Evolutionary conservation across 2,888 invertebrate genomes (phyloP).

Genomic region (Dasypogon diadema): DNA sequence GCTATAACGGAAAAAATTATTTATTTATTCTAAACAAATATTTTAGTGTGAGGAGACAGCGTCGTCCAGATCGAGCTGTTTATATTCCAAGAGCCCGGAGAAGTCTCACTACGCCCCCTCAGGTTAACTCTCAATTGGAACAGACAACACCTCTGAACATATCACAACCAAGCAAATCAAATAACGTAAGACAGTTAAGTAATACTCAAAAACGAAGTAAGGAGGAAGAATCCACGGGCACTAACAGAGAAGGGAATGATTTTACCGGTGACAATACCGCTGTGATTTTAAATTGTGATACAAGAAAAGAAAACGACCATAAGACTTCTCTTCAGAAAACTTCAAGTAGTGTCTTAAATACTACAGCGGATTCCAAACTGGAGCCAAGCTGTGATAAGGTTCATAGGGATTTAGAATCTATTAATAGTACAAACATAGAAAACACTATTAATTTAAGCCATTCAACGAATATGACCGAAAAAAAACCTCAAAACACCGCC

Average conservation of each 20-base stretch:
- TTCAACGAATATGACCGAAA: slow-evolving; percentile 26
- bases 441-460: slow-evolving; percentile 54
- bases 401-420: slow-evolving; percentile 21
- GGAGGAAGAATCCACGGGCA: not conserved
- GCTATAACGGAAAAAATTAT: too few species aligned
- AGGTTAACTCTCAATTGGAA: slow-evolving; percentile 14
- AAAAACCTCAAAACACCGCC: slow-evolving; percentile 20
- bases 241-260: slow-evolving; percentile 4
- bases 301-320: slow-evolving; percentile 8
- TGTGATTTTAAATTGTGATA: slow-evolving; percentile 54
- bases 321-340: slow-evolving; percentile 29
- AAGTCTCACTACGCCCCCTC: slow-evolving; percentile 67
- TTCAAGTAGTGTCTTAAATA: slow-evolving; percentile 21
- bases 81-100: slow-evolving; percentile 82
- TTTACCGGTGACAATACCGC: not conserved
- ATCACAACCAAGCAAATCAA: slow-evolving; percentile 30
- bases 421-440: slow-evolving; percentile 58
- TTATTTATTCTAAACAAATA: not conserved
- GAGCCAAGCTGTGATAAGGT: slow-evolving; percentile 57
- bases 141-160: not conserved
- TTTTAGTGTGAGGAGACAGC: slow-evolving; percentile 64
- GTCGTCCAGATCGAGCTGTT: slow-evolving; percentile 82
- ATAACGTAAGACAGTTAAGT: slow-evolving; percentile 1
- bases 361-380: slow-evolving; percentile 52
- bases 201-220: slow-evolving; percentile 1